phyloP scores from a whole-genome alignment of 2,797 vertebrate species.

The Phataginus tricuspis region DNA sequence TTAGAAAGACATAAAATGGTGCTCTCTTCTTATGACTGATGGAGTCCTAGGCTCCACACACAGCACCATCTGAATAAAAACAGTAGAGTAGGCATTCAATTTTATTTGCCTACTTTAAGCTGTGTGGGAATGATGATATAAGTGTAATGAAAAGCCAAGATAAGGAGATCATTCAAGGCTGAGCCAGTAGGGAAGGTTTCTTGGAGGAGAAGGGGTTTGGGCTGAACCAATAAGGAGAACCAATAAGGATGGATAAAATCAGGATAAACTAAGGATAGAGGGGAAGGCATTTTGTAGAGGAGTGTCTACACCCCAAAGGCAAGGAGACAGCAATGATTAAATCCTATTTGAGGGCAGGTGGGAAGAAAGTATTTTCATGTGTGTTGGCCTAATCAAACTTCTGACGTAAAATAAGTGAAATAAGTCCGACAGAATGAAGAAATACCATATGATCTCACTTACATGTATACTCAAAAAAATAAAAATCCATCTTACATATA shows the following conservation, averaged over 20 bases:
- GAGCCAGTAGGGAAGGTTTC: not conserved
- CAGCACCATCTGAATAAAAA: not conserved
- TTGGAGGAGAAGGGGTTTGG: not conserved
- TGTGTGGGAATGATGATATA: not conserved
- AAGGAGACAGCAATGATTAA: not conserved
- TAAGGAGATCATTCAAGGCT: not conserved
- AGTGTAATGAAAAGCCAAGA: not conserved
- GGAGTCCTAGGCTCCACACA: not conserved
- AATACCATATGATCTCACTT: not conserved
- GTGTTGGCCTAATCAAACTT: not conserved
- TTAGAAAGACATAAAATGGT: not conserved
- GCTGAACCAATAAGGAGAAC: no score
- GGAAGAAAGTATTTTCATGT: not conserved
- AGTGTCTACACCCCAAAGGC: not conserved
- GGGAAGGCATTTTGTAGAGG: not conserved
- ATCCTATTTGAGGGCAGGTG: not conserved
- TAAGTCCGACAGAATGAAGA: not conserved
- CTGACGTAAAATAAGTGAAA: not conserved
- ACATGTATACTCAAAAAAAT: not conserved
- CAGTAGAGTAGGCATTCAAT: not conserved
- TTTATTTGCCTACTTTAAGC: not conserved
- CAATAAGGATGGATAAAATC: not conserved
- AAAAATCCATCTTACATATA: not conserved
- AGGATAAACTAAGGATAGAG: not conserved
- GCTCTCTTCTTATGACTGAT: not conserved